Evolutionary conservation across 2,888 invertebrate genomes (phyloP).

Genomic region (Reticulitermes lucifugus): DNA sequence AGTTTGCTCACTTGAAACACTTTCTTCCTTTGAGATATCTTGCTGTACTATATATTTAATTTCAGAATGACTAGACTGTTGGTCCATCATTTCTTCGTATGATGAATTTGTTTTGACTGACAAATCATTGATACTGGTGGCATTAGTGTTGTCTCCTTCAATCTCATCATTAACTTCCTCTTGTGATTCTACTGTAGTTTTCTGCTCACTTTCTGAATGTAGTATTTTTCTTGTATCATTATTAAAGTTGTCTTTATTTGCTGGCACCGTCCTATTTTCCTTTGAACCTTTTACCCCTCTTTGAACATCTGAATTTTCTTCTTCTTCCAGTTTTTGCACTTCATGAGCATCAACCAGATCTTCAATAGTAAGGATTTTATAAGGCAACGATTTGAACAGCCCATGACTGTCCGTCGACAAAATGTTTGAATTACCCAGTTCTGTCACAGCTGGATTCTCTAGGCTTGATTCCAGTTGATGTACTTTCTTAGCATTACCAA

Average conservation of each 20-base stretch:
- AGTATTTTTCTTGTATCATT: not conserved
- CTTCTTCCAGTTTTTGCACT: not conserved
- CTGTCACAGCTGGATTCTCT: not conserved
- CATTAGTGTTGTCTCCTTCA: slow-evolving; percentile 6
- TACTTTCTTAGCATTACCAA: no score
- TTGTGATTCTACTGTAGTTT: not conserved
- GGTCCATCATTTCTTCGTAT: not conserved
- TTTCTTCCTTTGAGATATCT: not conserved
- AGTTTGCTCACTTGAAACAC: not conserved
- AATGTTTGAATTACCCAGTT: not conserved
- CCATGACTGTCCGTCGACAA: not conserved
- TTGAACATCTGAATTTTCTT: not conserved
- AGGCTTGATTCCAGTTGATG: no score
- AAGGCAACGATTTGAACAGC: not conserved
- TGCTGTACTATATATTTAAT: not conserved
- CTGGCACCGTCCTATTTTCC: not conserved
- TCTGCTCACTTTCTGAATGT: not conserved
- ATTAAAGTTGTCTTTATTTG: not conserved
- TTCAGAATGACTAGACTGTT: not conserved
- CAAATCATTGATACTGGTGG: not conserved
- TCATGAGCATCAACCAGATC: not conserved
- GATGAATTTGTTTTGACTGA: slow-evolving; percentile 25
- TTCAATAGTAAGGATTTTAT: slow-evolving; percentile 12
- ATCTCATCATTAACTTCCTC: slow-evolving; percentile 2
- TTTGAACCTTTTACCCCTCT: not conserved